Conservation (phyloP, 2,113 vertebrate species). For the Mastomys natalensis region DNA sequence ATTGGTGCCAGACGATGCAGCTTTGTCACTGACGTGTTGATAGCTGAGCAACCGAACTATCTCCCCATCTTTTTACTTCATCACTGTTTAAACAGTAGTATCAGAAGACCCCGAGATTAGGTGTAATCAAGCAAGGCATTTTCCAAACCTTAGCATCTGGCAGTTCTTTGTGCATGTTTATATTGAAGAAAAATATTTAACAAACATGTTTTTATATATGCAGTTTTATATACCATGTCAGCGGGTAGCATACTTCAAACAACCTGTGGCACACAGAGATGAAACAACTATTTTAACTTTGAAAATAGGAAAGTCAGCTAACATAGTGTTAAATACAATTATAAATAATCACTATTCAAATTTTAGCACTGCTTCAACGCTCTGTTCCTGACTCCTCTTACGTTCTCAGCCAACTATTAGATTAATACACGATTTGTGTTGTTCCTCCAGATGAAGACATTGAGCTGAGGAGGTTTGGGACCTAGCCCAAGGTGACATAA, state of each 20-base stretch:
- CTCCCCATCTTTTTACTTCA: neutral
- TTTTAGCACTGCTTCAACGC: neutral
- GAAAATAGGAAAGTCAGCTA: constrained; percentile 7
- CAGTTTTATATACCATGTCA: neutral
- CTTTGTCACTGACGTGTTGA: neutral
- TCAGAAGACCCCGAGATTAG: neutral
- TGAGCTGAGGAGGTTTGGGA: constrained; percentile 5
- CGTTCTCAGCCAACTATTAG: neutral
- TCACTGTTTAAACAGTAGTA: neutral
- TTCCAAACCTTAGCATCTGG: constrained; percentile 9
- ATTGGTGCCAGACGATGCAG: neutral
- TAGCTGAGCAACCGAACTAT: neutral
- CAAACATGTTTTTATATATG: neutral
- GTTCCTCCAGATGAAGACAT: constrained; percentile 9
- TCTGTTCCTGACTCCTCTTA: neutral
- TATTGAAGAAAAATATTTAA: constrained; percentile 3
- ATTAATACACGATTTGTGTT: constrained; percentile 14
- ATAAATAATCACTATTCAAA: neutral
- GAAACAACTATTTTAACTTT: neutral
- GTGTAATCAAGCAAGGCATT: neutral
- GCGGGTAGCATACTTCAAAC: constrained; percentile 6
- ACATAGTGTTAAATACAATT: constrained; percentile 28
- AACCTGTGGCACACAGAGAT: neutral
- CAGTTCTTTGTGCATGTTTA: constrained; percentile 27
- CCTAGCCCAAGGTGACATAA: neutral